Evolutionary conservation across 2,888 invertebrate species (phyloP).

Genomic region (Lottia scabra): DNA sequence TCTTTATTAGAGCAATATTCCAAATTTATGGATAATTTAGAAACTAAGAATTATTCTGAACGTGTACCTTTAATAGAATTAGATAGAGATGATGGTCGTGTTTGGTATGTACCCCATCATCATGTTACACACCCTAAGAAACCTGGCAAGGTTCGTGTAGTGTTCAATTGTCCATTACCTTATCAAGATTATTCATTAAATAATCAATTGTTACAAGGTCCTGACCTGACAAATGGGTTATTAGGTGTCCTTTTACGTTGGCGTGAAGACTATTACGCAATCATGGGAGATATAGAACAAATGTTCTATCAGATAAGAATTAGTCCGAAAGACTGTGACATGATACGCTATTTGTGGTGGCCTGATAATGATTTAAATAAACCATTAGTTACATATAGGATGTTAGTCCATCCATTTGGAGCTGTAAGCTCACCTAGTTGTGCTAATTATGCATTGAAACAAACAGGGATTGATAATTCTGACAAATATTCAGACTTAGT

Average conservation of each 20-base stretch:
- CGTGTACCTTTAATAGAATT: slow-evolving; percentile 2
- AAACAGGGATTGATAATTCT: no score
- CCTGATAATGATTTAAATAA: not conserved
- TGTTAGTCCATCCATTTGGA: slow-evolving; percentile 18
- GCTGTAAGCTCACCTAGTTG: no score
- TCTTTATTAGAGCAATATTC: slow-evolving; percentile 13
- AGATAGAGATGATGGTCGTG: not conserved
- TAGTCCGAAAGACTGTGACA: slow-evolving; percentile 15
- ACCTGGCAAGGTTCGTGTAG: no score
- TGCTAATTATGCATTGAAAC: no score
- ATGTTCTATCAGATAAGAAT: slow-evolving; percentile 31
- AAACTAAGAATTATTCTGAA: slow-evolving; percentile 24
- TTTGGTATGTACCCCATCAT: slow-evolving; percentile 20
- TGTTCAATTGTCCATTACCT: slow-evolving; percentile 31
- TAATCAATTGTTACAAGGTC: slow-evolving; percentile 24
- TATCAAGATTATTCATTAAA: slow-evolving; percentile 23
- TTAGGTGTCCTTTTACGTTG: slow-evolving; percentile 28
- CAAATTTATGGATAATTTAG: slow-evolving; percentile 16
- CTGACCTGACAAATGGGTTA: slow-evolving; percentile 26
- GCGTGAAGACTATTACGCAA: slow-evolving; percentile 24
- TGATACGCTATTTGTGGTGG: slow-evolving; percentile 24
- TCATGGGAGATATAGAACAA: slow-evolving; percentile 26
- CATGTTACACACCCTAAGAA: slow-evolving; percentile 4
- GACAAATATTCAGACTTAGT: no score
- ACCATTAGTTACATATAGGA: slow-evolving; percentile 10